phyloP scores from a whole-genome alignment of 2,888 invertebrate genomes.

The Mythimna vitellina region DNA sequence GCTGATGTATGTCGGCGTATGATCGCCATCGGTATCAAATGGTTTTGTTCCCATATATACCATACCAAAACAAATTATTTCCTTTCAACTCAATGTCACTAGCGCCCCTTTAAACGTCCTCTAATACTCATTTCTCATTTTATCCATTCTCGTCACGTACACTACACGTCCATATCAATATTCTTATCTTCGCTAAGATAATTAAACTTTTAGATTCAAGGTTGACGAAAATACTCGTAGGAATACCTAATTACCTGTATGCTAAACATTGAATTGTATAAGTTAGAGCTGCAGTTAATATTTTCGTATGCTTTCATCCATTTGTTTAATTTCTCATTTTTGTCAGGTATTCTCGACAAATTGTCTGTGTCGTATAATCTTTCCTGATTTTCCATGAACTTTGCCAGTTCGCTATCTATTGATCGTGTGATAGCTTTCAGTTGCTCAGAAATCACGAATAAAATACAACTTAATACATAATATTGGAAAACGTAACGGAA shows the following conservation, averaged over 20 bases:
- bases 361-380: background rate
- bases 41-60: too few species aligned
- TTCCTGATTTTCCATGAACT: background rate
- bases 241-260: slow-evolving; percentile 62
- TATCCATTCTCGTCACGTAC: too few species aligned
- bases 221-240: too few species aligned
- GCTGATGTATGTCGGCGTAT: too few species aligned
- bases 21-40: too few species aligned
- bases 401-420: slow-evolving; percentile 46
- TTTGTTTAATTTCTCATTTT: slow-evolving; percentile 58
- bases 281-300: slow-evolving; percentile 63
- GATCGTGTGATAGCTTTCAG: slow-evolving; percentile 61
- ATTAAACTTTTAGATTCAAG: too few species aligned
- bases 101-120: too few species aligned
- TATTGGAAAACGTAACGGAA: slow-evolving; percentile 66
- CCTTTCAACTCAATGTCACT: too few species aligned
- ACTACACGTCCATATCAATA: too few species aligned
- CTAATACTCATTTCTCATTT: too few species aligned
- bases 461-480: slow-evolving; percentile 58
- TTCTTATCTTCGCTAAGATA: background rate
- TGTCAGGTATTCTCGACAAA: background rate
- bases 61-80: too few species aligned
- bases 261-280: slow-evolving; percentile 68
- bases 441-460: slow-evolving; percentile 68
- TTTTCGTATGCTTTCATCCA: slow-evolving; percentile 69